Percentiles rank a stretch among this genome's conserved stretches.
These are phyloP conservation scores for Sorex fumeus DNA, from an alignment of 2,113 vertebrate species.

Conservation along the genomic window DNA sequence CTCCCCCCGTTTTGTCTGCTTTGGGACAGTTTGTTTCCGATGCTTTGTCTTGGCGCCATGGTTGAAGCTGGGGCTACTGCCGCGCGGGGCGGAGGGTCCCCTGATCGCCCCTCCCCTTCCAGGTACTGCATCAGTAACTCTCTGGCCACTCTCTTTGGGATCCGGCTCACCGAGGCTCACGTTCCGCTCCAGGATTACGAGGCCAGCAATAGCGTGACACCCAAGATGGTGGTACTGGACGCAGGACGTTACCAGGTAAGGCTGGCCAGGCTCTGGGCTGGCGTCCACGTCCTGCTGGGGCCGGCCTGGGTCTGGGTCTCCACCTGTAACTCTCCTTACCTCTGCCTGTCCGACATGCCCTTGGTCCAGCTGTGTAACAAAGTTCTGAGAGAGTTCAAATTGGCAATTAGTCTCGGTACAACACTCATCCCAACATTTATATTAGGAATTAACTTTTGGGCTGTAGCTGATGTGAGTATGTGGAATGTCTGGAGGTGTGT, in stretches of 20 bases:
- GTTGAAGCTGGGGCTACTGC: not conserved
- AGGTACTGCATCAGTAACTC: slow-evolving; percentile 91
- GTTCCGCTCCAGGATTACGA: slow-evolving; percentile 84
- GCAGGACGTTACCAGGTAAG: slow-evolving; percentile 87
- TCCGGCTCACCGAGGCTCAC: slow-evolving; percentile 89
- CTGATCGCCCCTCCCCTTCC: not conserved
- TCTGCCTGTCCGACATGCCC: not conserved
- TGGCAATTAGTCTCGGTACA: not conserved
- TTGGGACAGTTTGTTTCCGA: not conserved
- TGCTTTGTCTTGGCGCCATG: slow-evolving; percentile 26
- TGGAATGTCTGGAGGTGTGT: too few relatives aligned
- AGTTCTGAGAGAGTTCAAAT: slow-evolving; percentile 13
- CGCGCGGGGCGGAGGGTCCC: not conserved
- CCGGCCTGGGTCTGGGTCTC: not conserved
- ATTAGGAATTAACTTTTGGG: not conserved
- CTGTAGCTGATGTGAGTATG: not conserved
- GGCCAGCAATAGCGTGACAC: slow-evolving; percentile 68
- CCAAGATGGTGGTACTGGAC: slow-evolving; percentile 85
- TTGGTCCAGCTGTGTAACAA: not conserved
- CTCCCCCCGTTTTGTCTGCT: too few relatives aligned
- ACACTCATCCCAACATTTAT: not conserved
- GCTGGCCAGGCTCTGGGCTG: not conserved
- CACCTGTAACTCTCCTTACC: not conserved
- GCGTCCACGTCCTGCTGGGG: not conserved
- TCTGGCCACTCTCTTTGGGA: slow-evolving; percentile 85